Percentiles rank a stretch among this genome's conserved stretches.
phyloP scores from a whole-genome alignment of 2,113 vertebrate species.

The Ptyas mucosa region DNA sequence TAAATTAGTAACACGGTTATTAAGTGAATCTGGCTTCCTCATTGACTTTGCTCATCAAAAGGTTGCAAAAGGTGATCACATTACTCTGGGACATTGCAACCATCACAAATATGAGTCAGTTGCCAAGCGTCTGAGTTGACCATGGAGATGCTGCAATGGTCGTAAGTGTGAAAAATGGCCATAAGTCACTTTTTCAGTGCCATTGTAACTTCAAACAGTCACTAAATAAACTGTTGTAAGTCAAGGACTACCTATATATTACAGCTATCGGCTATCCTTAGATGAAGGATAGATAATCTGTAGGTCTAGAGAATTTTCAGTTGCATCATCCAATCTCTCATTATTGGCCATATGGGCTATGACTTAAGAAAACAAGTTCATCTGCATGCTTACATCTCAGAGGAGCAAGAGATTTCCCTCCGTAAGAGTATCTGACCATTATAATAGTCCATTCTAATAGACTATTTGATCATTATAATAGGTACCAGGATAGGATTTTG shows the following conservation, averaged over 20 bases:
- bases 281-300: neutral
- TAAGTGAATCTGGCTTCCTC: neutral
- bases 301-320: neutral
- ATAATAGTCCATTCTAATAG: neutral
- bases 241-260: neutral
- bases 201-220: neutral
- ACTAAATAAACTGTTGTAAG: neutral
- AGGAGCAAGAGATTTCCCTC: neutral
- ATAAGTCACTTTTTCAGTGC: neutral
- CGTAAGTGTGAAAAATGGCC: neutral
- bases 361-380: neutral
- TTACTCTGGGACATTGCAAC: neutral
- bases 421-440: neutral
- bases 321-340: neutral
- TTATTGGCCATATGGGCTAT: neutral
- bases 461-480: neutral
- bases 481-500: neutral
- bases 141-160: neutral
- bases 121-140: neutral
- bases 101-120: neutral
- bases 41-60: neutral
- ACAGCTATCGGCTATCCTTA: neutral
- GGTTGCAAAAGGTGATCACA: neutral
- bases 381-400: neutral
- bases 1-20: neutral